These are phyloP conservation scores for Pammene aurita DNA, from an alignment of 2,888 invertebrate species.

Conservation along the genomic window DNA sequence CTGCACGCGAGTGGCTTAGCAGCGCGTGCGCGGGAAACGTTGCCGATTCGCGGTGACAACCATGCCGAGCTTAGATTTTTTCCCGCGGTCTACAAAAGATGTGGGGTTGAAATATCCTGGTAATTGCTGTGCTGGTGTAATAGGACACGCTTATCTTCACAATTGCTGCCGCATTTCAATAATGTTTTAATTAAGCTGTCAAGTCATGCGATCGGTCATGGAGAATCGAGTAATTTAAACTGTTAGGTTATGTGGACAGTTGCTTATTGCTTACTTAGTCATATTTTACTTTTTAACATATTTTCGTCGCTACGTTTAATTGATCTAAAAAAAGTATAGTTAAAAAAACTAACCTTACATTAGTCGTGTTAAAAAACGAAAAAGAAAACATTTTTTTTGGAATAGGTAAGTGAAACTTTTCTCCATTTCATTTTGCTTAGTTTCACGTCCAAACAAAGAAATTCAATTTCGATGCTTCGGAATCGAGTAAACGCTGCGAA, in stretches of 20 bases:
- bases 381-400: no score
- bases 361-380: no score
- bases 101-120: conserved; percentile 57
- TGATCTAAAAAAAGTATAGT: no score
- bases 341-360: no score
- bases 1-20: conserved; percentile 46
- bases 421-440: no score
- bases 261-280: not conserved
- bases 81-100: conserved; percentile 52
- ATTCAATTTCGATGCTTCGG: conserved; percentile 9
- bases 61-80: conserved; percentile 58
- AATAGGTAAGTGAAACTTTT: no score
- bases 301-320: no score
- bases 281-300: no score
- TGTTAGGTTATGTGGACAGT: not conserved
- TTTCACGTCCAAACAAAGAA: not conserved
- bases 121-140: conserved; percentile 49
- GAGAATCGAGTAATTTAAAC: not conserved
- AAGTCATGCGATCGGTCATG: conserved; percentile 12
- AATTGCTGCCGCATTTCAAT: conserved; percentile 29
- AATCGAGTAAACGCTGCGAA: conserved; percentile 7
- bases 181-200: conserved; percentile 35
- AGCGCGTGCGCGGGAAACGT: conserved; percentile 59
- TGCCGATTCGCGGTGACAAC: conserved; percentile 70
- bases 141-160: conserved; percentile 33